These are phyloP conservation scores for Calyptomena viridis DNA, from an alignment of 2,113 vertebrate genomes.

Conservation along the genomic window DNA sequence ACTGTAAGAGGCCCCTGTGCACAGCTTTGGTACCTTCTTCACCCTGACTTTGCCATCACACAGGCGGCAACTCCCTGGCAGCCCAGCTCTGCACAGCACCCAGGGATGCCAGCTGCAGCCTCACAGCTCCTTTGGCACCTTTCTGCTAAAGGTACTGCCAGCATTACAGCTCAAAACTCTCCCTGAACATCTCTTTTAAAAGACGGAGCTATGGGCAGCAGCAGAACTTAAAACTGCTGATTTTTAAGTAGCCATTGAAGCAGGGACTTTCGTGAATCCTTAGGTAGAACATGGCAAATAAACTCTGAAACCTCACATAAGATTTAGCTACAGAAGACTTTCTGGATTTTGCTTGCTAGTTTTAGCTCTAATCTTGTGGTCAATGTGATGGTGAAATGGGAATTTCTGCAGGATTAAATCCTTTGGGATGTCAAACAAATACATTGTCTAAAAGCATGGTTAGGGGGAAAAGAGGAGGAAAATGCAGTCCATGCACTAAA, in stretches of 20 bases:
- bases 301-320: not conserved
- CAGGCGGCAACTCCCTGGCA: not conserved
- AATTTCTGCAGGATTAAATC: not conserved
- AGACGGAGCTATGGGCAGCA: not conserved
- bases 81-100: not conserved
- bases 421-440: not conserved
- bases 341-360: not conserved
- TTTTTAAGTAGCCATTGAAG: not conserved
- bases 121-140: not conserved
- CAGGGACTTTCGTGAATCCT: not conserved
- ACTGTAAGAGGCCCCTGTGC: fast-evolving
- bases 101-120: not conserved
- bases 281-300: not conserved
- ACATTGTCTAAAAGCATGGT: not conserved
- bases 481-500: conserved; percentile 10
- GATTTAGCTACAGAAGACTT: not conserved
- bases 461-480: not conserved
- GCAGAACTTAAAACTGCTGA: not conserved
- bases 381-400: not conserved
- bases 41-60: not conserved
- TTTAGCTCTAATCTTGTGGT: not conserved
- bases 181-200: not conserved
- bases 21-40: not conserved
- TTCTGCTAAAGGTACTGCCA: not conserved
- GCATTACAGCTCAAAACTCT: not conserved